These are phyloP conservation scores for Plecotus auritus DNA, from an alignment of 2,113 vertebrate species.

Conservation along the genomic window DNA sequence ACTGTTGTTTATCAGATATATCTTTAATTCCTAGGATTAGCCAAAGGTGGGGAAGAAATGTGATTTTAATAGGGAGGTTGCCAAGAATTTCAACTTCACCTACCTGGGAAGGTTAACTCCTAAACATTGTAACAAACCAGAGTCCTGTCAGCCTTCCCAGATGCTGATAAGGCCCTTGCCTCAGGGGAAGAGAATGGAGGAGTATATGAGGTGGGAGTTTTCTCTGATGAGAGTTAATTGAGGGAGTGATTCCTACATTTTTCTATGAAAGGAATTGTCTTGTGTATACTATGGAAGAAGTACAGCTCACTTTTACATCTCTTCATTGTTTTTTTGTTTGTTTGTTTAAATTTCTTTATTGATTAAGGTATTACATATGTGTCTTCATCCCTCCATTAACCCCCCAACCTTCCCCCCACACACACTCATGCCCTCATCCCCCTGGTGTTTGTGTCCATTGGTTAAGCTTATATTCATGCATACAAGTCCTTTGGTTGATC, in stretches of 20 bases:
- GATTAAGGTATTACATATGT: too few species aligned
- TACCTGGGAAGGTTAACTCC: not conserved
- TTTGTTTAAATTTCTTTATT: too few species aligned
- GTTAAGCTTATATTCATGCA: too few species aligned
- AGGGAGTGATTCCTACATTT: not conserved
- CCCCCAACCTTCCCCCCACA: too few species aligned
- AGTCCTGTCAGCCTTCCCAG: not conserved
- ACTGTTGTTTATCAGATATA: not conserved
- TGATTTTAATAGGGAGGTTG: constrained; percentile 4
- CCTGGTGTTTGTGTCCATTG: too few species aligned
- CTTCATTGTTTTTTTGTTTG: not conserved
- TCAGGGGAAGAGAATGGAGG: not conserved
- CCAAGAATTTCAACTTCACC: constrained; percentile 10
- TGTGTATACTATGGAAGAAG: not conserved
- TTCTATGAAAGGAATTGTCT: not conserved
- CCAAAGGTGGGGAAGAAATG: not conserved
- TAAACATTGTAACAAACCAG: not conserved
- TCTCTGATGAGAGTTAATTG: not conserved
- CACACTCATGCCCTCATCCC: too few species aligned
- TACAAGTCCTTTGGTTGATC: too few species aligned
- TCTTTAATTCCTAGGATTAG: constrained; percentile 37
- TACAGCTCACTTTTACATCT: not conserved
- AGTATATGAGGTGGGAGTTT: not conserved
- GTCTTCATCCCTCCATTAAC: too few species aligned
- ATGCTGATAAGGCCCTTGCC: not conserved